Percentiles rank a stretch among this genome's conserved stretches.
phyloP scores from a whole-genome alignment of 2,888 invertebrate species.

The Xestia xanthographa region DNA sequence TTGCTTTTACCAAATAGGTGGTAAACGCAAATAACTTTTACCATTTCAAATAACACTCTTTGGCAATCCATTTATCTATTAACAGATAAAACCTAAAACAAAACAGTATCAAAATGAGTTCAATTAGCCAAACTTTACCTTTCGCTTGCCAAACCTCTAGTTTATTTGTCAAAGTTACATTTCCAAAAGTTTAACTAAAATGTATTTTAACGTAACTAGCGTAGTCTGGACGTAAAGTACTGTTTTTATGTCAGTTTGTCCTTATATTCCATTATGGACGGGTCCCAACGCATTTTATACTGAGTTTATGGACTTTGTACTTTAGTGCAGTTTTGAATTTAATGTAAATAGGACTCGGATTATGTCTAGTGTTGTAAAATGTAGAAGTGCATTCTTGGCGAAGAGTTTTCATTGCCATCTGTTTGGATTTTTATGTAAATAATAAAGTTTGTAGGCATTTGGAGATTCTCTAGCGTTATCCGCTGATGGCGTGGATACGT shows the following conservation, averaged over 20 bases:
- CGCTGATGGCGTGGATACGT: too few relatives aligned
- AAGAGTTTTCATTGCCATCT: slow-evolving; percentile 8
- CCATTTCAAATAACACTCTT: neutral
- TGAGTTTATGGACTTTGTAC: slow-evolving; percentile 26
- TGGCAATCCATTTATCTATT: slow-evolving; percentile 10
- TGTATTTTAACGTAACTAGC: slow-evolving; percentile 44
- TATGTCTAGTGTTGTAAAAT: slow-evolving; percentile 10
- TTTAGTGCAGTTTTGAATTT: slow-evolving; percentile 42
- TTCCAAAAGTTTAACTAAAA: slow-evolving; percentile 49
- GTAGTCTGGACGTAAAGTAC: slow-evolving; percentile 40
- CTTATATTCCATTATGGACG: slow-evolving; percentile 46
- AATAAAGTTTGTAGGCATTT: neutral
- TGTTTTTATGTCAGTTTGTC: slow-evolving; percentile 49
- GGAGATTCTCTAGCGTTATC: too few relatives aligned
- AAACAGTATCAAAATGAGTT: slow-evolving; percentile 30
- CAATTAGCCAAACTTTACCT: slow-evolving; percentile 37
- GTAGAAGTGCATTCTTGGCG: slow-evolving; percentile 14
- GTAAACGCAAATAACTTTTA: neutral
- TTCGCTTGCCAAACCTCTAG: slow-evolving; percentile 26
- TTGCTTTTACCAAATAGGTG: neutral
- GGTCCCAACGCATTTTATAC: slow-evolving; percentile 35
- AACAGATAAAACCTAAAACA: slow-evolving; percentile 21
- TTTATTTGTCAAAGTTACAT: slow-evolving; percentile 36
- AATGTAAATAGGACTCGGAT: slow-evolving; percentile 26
- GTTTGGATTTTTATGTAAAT: slow-evolving; percentile 8